Base-by-base conservation (phyloP, 2,797 vertebrate species). In the Austrolebias charrua region DNA sequence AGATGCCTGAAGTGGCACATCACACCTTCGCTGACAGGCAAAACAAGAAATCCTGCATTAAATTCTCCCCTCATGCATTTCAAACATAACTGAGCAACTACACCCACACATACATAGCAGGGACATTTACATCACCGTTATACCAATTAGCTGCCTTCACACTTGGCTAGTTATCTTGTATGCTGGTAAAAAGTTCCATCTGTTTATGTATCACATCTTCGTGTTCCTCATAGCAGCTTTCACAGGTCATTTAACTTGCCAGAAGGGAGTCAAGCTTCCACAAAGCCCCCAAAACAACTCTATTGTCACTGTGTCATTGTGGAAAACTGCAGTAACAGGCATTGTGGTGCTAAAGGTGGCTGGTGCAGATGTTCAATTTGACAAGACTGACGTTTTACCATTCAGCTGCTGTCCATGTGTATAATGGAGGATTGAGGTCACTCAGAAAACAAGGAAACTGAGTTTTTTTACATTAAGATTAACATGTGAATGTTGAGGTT, bases 131-230 rank as follows among this genome's bases (percentile, higher is more conserved):
- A 55, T 72, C 8, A 7, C 56, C 54, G 59, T 67, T 74, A 58
- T 56, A 74, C 76, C 76, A 83, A 86, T 84, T 82, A 86, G 74
- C 55, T 56, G 45, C n/a, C 66, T 74, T 86, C 79, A 88, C 85
- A 81, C 75, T 80, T 69, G 78, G 75, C 68, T 75, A 65, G 73
- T 71, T 73, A 24, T 58, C 71, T 16, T 35, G 63, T 64, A 61
- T 6, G 77, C 48, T 60, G 69, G 63, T 52, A 69, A 58, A 81
- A 76, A 45, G 49, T 69, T 83, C 69, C 74, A 77, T 84, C 76
- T 87, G 79, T 82, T 81, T 78, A 53, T 72, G 46, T 67, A 58
- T 78, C 56, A 49, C 70, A 58, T 67, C 76, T 59, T 62, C 20
- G 7, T 69, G 74, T 70, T 71, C 69, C 55, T 35, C 75, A 63